Evolutionary conservation across 2,888 invertebrate genomes (phyloP).

Genomic region (Crepidodera aurea): DNA sequence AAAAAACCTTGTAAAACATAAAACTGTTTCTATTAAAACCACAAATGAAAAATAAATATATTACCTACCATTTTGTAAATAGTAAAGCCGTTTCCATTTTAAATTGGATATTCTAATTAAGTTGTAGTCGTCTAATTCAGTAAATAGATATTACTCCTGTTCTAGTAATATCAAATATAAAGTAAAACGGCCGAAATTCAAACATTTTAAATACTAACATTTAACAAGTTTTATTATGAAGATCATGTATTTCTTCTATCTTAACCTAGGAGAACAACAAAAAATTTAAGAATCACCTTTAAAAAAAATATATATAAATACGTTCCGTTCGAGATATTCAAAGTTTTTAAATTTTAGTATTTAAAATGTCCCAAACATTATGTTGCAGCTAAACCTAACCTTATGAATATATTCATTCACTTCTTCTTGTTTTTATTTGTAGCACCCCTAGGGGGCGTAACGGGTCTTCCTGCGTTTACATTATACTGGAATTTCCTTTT

Average conservation of each 20-base stretch:
- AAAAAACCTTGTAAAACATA: constrained; percentile 38
- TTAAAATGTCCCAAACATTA: constrained; percentile 38
- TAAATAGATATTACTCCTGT: constrained; percentile 33
- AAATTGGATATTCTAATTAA: constrained; percentile 32
- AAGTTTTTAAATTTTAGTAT: constrained; percentile 39
- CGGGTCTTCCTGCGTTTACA: constrained; percentile 93
- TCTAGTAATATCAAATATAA: constrained; percentile 34
- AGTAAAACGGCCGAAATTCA: constrained; percentile 39
- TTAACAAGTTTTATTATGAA: constrained; percentile 27
- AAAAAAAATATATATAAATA: constrained; percentile 26
- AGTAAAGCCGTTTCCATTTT: constrained; percentile 38
- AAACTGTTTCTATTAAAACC: constrained; percentile 38
- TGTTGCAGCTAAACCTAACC: constrained; percentile 41
- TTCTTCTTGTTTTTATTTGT: constrained; percentile 95
- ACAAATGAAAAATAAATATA: constrained; percentile 31
- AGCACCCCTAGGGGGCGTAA: constrained; percentile 95
- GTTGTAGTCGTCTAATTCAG: constrained; percentile 28
- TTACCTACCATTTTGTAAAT: constrained; percentile 37
- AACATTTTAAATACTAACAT: constrained; percentile 48
- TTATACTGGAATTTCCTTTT: constrained; percentile 97
- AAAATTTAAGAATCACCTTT: constrained; percentile 7
- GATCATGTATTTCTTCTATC: constrained; percentile 29
- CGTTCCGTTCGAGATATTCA: constrained; percentile 20
- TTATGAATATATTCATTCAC: constrained; percentile 65
- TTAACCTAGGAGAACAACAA: constrained; percentile 33